These are phyloP conservation scores for Gryllus bimaculatus DNA, from an alignment of 1,140 invertebrate species.

Conservation along the genomic window DNA sequence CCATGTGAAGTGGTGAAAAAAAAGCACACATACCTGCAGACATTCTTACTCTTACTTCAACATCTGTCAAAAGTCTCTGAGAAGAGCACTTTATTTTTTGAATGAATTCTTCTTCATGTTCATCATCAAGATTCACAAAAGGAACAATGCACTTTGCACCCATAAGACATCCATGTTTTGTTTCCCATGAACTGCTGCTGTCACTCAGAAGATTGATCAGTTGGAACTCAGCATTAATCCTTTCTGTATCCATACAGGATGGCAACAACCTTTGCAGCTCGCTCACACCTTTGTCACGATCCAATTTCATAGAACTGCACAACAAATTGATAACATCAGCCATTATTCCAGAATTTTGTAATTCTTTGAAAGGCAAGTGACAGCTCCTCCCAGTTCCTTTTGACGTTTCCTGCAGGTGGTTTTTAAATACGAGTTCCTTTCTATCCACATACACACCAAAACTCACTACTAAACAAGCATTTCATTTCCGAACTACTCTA, in stretches of 20 bases:
- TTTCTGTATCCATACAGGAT: conserved; percentile 23
- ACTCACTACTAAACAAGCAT: too few relatives aligned
- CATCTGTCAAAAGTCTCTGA: conserved; percentile 33
- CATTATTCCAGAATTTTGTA: conserved; percentile 12
- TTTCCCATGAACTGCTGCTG: conserved; percentile 29
- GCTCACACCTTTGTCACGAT: conserved; percentile 34
- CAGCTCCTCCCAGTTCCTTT: neutral
- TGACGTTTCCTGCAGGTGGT: neutral
- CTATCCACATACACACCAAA: neutral
- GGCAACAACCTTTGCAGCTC: conserved; percentile 31
- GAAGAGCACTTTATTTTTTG: conserved; percentile 28
- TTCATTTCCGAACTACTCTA: too few relatives aligned
- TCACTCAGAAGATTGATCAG: conserved; percentile 23
- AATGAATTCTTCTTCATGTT: conserved; percentile 30
- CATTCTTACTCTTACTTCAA: conserved; percentile 37
- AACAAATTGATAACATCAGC: conserved; percentile 25
- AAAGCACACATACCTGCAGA: conserved; percentile 31
- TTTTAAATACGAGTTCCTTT: neutral
- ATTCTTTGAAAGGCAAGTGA: conserved; percentile 9
- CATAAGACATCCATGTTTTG: conserved; percentile 36
- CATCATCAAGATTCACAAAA: conserved; percentile 26
- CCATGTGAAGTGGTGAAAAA: neutral
- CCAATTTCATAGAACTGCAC: conserved; percentile 35
- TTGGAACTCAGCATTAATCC: conserved; percentile 27
- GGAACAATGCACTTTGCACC: conserved; percentile 33